phyloP scores from a whole-genome alignment of 2,797 vertebrate genomes.

The Sebastiscus tertius region DNA sequence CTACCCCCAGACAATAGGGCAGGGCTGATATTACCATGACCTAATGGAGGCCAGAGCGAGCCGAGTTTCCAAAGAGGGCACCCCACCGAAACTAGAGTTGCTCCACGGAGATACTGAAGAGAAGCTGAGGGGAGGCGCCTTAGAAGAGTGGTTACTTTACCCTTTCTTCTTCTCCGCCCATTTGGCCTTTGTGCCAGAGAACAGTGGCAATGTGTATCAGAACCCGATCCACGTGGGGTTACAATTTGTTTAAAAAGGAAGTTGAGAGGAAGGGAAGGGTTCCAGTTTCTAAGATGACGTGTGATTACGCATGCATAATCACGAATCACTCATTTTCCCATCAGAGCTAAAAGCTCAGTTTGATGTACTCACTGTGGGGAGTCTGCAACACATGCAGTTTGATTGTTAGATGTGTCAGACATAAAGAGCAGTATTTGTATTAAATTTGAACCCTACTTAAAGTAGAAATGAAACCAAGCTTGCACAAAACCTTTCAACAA shows the following conservation, averaged over 20 bases:
- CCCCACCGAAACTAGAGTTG: constrained; percentile 70
- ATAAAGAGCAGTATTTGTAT: background rate
- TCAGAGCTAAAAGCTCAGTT: constrained; percentile 23
- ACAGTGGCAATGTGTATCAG: constrained; percentile 62
- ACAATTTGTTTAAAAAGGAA: constrained; percentile 66
- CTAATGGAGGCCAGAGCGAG: constrained; percentile 66
- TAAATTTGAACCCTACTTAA: background rate
- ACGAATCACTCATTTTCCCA: constrained; percentile 27
- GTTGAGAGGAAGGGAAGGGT: constrained; percentile 38
- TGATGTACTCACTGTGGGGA: constrained; percentile 15
- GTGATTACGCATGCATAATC: constrained; percentile 34
- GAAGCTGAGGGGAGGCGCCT: constrained; percentile 42
- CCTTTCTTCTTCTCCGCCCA: constrained; percentile 49
- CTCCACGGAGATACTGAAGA: constrained; percentile 40
- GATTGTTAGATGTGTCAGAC: constrained; percentile 3
- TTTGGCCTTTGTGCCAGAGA: constrained; percentile 66
- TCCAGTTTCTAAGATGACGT: constrained; percentile 51
- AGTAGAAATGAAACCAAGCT: background rate
- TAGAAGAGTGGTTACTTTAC: constrained; percentile 64
- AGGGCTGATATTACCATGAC: constrained; percentile 80
- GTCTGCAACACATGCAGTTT: background rate
- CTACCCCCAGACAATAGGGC: constrained; percentile 76
- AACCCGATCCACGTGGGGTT: constrained; percentile 67
- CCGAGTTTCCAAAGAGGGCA: constrained; percentile 70
- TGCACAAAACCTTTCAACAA: background rate